These are phyloP conservation scores for Mastomys natalensis DNA, from an alignment of 2,113 vertebrate species.

Conservation along the genomic window DNA sequence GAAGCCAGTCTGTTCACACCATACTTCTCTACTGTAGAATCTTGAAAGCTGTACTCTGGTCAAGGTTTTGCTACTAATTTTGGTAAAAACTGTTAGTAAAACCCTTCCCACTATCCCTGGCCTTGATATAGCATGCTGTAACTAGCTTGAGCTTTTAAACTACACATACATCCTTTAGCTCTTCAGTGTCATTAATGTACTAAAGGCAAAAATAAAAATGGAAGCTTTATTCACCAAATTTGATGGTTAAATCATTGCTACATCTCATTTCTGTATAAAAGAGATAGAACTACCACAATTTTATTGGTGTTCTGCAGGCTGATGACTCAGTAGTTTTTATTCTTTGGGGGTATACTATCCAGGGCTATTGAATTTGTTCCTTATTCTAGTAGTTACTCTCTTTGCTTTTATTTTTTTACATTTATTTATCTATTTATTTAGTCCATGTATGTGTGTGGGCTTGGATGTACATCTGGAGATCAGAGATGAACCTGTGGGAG, in stretches of 20 bases:
- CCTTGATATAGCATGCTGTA: not conserved
- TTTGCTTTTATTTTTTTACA: not conserved
- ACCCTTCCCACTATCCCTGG: not conserved
- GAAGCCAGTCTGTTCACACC: not conserved
- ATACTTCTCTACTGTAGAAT: not conserved
- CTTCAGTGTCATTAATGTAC: conserved; percentile 5
- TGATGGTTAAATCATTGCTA: conserved; percentile 35
- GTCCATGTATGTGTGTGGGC: not conserved
- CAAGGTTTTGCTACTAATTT: conserved; percentile 23
- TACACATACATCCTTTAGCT: not conserved
- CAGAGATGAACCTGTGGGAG: not conserved
- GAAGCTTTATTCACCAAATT: not conserved
- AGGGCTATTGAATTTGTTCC: not conserved
- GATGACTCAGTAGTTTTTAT: conserved; percentile 3
- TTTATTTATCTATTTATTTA: not conserved
- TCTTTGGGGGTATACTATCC: not conserved
- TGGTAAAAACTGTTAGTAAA: not conserved
- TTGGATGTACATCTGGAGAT: not conserved
- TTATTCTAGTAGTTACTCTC: not conserved
- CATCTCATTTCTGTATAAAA: not conserved
- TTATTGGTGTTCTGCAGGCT: conserved; percentile 30
- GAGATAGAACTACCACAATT: conserved; percentile 15
- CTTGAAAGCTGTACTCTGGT: conserved; percentile 5
- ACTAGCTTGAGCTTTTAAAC: not conserved
- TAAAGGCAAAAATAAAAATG: conserved; percentile 43